These are phyloP conservation scores for Orius insidiosus DNA, from an alignment of 1,140 invertebrate genomes.

Conservation along the genomic window DNA sequence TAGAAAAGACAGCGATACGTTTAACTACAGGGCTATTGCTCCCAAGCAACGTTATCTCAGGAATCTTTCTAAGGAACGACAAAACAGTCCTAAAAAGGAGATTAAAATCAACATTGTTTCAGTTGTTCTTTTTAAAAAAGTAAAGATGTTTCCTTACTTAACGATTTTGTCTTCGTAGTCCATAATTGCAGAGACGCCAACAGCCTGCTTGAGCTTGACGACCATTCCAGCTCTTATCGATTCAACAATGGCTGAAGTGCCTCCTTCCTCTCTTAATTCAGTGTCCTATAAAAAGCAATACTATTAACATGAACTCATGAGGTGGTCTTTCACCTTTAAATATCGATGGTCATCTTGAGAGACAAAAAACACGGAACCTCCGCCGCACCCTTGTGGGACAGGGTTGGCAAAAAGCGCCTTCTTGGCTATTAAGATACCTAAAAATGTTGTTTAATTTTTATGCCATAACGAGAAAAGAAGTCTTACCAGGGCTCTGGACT, in stretches of 20 bases:
- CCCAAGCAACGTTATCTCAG: constrained; percentile 66
- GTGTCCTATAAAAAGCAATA: constrained; percentile 28
- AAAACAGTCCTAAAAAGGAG: constrained; percentile 51
- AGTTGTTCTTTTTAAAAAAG: not conserved
- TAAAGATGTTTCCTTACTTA: constrained; percentile 32
- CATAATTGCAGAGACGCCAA: constrained; percentile 54
- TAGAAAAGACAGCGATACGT: constrained; percentile 67
- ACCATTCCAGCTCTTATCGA: constrained; percentile 69
- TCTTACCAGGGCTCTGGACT: constrained; percentile 56
- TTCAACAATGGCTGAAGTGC: constrained; percentile 66
- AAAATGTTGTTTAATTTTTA: constrained; percentile 6
- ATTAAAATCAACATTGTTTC: constrained; percentile 16
- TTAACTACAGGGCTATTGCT: constrained; percentile 39
- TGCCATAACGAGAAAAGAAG: not conserved
- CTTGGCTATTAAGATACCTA: constrained; percentile 48
- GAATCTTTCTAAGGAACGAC: constrained; percentile 51
- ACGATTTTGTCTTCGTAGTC: constrained; percentile 54
- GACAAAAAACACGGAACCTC: constrained; percentile 46
- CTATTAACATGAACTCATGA: constrained; percentile 6
- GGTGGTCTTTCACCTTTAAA: constrained; percentile 26
- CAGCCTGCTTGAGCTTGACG: constrained; percentile 67
- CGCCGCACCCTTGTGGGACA: constrained; percentile 36
- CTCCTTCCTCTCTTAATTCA: constrained; percentile 66
- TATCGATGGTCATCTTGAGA: constrained; percentile 33
- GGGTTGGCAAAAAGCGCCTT: constrained; percentile 39